Percentiles rank a stretch among this genome's conserved stretches.
These are phyloP conservation scores for Hyles euphorbiae DNA, from an alignment of 1,140 invertebrate genomes.

Conservation along the genomic window DNA sequence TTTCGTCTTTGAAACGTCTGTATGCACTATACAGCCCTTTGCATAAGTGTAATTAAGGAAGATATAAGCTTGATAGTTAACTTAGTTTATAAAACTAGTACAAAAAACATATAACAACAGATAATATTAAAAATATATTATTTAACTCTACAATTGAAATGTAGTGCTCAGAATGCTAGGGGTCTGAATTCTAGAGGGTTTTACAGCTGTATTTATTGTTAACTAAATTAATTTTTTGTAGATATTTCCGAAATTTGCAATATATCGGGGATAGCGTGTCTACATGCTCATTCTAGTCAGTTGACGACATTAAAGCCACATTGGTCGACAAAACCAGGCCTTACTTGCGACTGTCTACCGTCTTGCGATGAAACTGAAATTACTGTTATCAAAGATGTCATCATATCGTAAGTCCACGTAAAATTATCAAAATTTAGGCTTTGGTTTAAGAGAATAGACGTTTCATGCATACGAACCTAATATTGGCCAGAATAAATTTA, in stretches of 20 bases:
- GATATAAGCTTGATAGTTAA: too few relatives aligned
- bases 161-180: too few relatives aligned
- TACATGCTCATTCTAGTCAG: slow-evolving; percentile 76
- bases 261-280: slow-evolving; percentile 75
- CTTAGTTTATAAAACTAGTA: too few relatives aligned
- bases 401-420: slow-evolving; percentile 36
- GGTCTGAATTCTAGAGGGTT: too few relatives aligned
- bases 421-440: too few relatives aligned
- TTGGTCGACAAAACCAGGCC: slow-evolving; percentile 63
- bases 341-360: slow-evolving; percentile 77
- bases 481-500: neutral
- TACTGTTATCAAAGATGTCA: slow-evolving; percentile 72
- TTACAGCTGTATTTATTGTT: neutral
- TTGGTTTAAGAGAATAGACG: too few relatives aligned
- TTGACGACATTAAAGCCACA: slow-evolving; percentile 75
- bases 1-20: too few relatives aligned
- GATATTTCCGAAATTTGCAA: slow-evolving; percentile 69
- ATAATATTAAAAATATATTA: too few relatives aligned
- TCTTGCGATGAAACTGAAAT: slow-evolving; percentile 79
- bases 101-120: too few relatives aligned
- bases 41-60: too few relatives aligned
- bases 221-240: slow-evolving; percentile 14
- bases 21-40: too few relatives aligned
- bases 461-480: neutral
- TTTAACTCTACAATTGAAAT: too few relatives aligned